A percentile compares a stretch with the other conserved stretches of the same genome.
Conservation (phyloP, 2,797 vertebrate genomes). For the Darevskia nairensis region DNA sequence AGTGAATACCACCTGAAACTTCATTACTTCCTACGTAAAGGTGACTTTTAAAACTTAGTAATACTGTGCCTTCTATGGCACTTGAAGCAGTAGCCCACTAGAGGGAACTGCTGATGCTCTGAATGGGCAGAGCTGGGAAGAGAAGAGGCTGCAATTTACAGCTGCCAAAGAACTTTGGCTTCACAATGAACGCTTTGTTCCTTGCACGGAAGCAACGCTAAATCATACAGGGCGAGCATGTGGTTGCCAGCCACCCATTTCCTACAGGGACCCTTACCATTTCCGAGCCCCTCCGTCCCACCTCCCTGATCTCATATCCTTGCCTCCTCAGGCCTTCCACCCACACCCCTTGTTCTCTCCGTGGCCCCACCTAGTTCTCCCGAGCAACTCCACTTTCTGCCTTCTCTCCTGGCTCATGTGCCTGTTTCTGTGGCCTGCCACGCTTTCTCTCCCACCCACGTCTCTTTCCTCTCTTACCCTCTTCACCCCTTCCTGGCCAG, state of each 20-base stretch:
- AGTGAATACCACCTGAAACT: not conserved
- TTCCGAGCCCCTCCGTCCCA: not conserved
- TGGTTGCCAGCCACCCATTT: not conserved
- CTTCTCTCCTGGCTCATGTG: not conserved
- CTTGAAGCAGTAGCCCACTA: slow-evolving; percentile 26
- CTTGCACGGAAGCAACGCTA: not conserved
- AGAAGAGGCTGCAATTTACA: not conserved
- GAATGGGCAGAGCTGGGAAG: not conserved
- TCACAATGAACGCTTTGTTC: slow-evolving; percentile 23
- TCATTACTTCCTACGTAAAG: not conserved
- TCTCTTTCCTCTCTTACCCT: not conserved
- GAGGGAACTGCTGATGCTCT: slow-evolving; percentile 44
- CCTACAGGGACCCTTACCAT: not conserved
- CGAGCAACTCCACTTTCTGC: slow-evolving; percentile 14
- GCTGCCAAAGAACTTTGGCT: slow-evolving; percentile 16
- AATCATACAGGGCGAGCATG: not conserved
- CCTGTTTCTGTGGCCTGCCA: not conserved
- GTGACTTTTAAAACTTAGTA: not conserved
- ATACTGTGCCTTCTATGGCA: no score
- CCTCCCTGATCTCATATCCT: slow-evolving; percentile 11
- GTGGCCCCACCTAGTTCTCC: slow-evolving; percentile 1
- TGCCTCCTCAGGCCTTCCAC: not conserved
- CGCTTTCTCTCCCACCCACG: not conserved
- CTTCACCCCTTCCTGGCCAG: not conserved
- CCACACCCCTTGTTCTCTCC: not conserved